Percentiles rank a stretch among this genome's conserved stretches.
phyloP scores from a whole-genome alignment of 2,113 vertebrate genomes.

The Xenopus tropicalis region DNA sequence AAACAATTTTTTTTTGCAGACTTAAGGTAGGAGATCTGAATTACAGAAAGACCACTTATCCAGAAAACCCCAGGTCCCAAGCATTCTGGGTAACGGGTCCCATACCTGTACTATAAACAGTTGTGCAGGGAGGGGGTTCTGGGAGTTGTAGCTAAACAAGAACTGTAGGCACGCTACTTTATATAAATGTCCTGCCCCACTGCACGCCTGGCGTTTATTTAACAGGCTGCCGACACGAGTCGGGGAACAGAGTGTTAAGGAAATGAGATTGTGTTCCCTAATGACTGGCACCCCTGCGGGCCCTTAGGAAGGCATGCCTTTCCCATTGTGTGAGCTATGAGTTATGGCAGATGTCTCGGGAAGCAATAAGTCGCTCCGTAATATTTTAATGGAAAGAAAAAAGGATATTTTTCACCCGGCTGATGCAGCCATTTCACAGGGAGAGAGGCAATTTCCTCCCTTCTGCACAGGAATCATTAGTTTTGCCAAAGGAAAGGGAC shows the following conservation, averaged over 20 bases:
- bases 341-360: constrained; percentile 32
- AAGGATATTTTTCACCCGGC: constrained; percentile 23
- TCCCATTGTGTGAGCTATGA: constrained; percentile 30
- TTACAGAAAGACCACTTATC: too few species aligned
- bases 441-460: constrained; percentile 25
- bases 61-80: too few species aligned
- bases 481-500: neutral
- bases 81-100: too few species aligned
- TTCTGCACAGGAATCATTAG: constrained; percentile 6
- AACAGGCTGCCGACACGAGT: neutral
- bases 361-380: constrained; percentile 25
- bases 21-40: too few species aligned
- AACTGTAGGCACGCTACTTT: too few species aligned
- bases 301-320: neutral
- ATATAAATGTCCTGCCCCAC: too few species aligned
- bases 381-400: constrained; percentile 35
- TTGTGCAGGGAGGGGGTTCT: too few species aligned
- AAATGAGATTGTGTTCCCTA: neutral
- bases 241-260: constrained; percentile 6
- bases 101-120: too few species aligned
- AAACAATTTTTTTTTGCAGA: too few species aligned
- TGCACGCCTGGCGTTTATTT: too few species aligned
- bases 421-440: constrained; percentile 19
- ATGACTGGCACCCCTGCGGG: constrained; percentile 1
- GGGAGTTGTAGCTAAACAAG: too few species aligned